These are phyloP conservation scores for Cebus imitator DNA, from an alignment of 2,113 vertebrate genomes.

Conservation along the genomic window DNA sequence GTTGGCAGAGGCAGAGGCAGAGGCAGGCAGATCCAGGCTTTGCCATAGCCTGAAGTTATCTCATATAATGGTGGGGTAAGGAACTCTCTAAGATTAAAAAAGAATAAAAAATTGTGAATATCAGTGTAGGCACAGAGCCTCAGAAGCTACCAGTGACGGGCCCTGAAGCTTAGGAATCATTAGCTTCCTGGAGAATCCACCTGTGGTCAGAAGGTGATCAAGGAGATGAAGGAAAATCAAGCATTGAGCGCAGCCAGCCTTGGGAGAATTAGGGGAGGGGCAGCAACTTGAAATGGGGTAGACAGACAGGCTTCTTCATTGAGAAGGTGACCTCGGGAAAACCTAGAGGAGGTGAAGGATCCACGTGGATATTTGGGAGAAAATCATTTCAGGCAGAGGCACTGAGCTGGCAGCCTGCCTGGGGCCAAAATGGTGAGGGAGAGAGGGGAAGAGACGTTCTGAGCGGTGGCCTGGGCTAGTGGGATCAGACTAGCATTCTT, in stretches of 20 bases:
- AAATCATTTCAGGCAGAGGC: not conserved
- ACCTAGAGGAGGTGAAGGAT: not conserved
- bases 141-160: not conserved
- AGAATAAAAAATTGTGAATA: not conserved
- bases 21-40: not conserved
- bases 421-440: rapidly evolving
- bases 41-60: not conserved
- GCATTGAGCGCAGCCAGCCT: rapidly evolving
- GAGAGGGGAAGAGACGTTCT: rapidly evolving
- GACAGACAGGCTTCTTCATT: not conserved
- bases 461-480: not conserved
- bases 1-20: not conserved
- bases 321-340: not conserved
- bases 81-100: not conserved
- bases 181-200: not conserved
- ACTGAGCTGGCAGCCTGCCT: not conserved
- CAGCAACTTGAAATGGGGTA: not conserved
- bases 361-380: not conserved
- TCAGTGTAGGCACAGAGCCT: not conserved
- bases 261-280: not conserved
- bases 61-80: not conserved
- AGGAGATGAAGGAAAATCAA: not conserved
- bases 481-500: not conserved
- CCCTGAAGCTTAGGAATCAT: not conserved
- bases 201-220: not conserved